phyloP scores from a whole-genome alignment of 2,888 invertebrate genomes.

The Agonopterix arenella region DNA sequence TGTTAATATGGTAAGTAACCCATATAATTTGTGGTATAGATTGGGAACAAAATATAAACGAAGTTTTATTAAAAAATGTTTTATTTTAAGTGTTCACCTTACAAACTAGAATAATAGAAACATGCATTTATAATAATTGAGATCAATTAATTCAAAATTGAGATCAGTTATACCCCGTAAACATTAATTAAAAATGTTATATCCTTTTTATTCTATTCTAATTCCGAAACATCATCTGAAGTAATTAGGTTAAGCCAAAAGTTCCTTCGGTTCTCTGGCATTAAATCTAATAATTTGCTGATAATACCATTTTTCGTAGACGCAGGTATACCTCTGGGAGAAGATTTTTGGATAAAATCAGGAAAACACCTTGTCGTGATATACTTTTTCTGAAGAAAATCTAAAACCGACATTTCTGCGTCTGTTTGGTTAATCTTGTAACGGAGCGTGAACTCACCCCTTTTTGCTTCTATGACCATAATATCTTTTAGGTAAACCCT shows the following conservation, averaged over 20 bases:
- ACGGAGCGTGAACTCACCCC: constrained; percentile 1
- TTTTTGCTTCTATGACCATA: constrained; percentile 1
- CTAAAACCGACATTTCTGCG: not conserved
- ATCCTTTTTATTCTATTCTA: not conserved
- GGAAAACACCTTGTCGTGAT: not conserved
- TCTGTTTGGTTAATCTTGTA: not conserved
- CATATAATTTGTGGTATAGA: no score
- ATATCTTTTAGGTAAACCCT: constrained; percentile 7
- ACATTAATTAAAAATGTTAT: no score
- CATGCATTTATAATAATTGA: no score
- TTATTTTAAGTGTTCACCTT: no score
- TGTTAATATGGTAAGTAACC: no score
- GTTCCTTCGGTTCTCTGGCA: constrained; percentile 2
- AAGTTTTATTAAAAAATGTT: no score
- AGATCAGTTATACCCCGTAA: no score
- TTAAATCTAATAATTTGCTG: constrained; percentile 3
- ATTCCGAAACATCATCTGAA: not conserved
- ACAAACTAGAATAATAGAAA: no score
- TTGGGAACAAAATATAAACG: no score
- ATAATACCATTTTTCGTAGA: constrained; percentile 1
- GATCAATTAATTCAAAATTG: no score
- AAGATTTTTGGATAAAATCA: not conserved
- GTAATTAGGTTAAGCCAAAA: constrained; percentile 1
- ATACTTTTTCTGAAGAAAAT: not conserved
- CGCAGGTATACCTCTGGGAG: not conserved